Base-by-base conservation (phyloP, 2,113 vertebrate genomes). In the Nyctibius bracteatus region DNA sequence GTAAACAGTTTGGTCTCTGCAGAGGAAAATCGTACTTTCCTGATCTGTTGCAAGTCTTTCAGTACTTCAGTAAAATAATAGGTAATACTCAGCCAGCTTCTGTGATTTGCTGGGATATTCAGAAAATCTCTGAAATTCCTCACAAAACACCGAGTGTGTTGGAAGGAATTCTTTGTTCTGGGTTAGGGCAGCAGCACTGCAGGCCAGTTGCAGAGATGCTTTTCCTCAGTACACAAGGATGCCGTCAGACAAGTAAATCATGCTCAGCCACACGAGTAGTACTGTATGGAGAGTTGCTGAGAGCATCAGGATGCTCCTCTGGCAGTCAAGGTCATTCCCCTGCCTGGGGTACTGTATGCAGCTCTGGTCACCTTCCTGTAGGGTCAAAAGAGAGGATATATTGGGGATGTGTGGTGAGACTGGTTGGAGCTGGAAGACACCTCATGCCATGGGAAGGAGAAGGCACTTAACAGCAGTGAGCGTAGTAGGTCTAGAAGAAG, bases 121-220 rank as follows among this genome's bases (percentile, higher is more conserved):
- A 80, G 59, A 70, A 92, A 88, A 83, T 33, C 27, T 67, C 63
- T 52, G 88, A 78, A 75, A 84, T 72, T 21, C 37, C 37, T 84
- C 44, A 57, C 33, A 71, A 41, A 81, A 88, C 49, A n/a, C n/a
- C 2, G 2, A 6, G 8, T 51, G 13, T 73, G 18, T n/a, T 80
- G 85, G 59, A 88, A 90, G 33, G 43, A 95, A 10, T 77, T 4
- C 39, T 37, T 83, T 88, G 51, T 66, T 77, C 39, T 59, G 55
- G 35, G 39, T 88, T 10, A 14, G 33, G 35, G 33, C 51, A 35
- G 58, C 14, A 68, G 41, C 46, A 25, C 12, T 68, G n/a, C 18
- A 2, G 55, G 11, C 35, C 5, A 4, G 39, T 74, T 41, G 47
- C 18, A 14, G 22, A 79, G 58, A 12, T 57, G 22, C 37, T 86